Evolutionary conservation across 2,113 vertebrate genomes (phyloP), one percentile per base, ranked within the genome.

Genomic region (Lontra canadensis): DNA sequence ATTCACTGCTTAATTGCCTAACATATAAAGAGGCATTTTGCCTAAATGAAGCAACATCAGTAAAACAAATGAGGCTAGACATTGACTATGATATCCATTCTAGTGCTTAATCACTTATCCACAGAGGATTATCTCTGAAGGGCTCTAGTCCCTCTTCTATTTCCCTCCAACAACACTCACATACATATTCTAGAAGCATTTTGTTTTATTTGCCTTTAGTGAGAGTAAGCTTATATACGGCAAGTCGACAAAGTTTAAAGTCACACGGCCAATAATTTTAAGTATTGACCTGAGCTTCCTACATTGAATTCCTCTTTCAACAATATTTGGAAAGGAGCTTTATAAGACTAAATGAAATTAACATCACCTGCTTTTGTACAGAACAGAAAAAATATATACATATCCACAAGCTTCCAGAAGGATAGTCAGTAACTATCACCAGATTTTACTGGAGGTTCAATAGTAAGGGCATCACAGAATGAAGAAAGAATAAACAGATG

Each of bases 41-140:
- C 89, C 83, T 93, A 97, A 97, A 97, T 83, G 94, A 94, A 94
- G 65, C 44, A 94, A 65, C 49, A 95, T 95, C 95, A 95, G 63
- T 97, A 94, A 97, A 96, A 97, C n/a, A 97, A 98, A 97, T 97
- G 95, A 96, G 81, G 90, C 90, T 95, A 94, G 71, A 95, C 85
- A 88, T 90, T 96, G 76, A 95, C 93, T 96, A 63, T 91, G 74
- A 78, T 96, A 96, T 69, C 15, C 59, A 78, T 85, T 93, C 63
- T 80, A 65, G 86, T 42, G 55, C 85, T 92, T 87, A 95, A 97
- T 92, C 92, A 97, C 80, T 96, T 89, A 96, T 26, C 87, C 67
- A 88, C 23, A 92, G 55, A 91, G 69, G 39, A 96, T 94, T 69
- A 79, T 84, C 89, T 98, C 79, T 94, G 69, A 96, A 90, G 52